These are phyloP conservation scores for Semaprochilodus insignis DNA, from an alignment of 2,797 vertebrate species.

Conservation along the genomic window DNA sequence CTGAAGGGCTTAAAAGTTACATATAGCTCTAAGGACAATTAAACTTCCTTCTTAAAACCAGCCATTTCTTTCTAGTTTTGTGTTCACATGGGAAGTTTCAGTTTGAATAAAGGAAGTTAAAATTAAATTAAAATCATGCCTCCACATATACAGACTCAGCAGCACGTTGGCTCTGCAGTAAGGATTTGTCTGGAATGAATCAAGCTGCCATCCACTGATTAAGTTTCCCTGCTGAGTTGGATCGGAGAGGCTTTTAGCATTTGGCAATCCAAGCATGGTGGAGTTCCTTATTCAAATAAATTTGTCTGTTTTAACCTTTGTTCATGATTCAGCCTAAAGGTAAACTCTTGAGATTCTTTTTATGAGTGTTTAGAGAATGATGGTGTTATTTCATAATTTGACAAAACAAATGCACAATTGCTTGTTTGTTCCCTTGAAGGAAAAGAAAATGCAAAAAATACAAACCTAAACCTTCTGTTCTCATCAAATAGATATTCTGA, in stretches of 20 bases:
- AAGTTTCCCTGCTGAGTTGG: constrained; percentile 2
- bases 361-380: constrained; percentile 1
- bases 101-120: neutral
- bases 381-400: constrained; percentile 4
- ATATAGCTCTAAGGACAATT: neutral
- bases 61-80: neutral
- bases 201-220: constrained; percentile 4
- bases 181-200: constrained; percentile 2
- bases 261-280: constrained; percentile 6
- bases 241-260: constrained; percentile 5
- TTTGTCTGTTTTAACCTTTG: neutral
- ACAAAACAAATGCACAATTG: constrained; percentile 56
- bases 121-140: neutral
- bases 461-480: too few relatives aligned
- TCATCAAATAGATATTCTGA: too few relatives aligned
- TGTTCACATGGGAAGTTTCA: neutral
- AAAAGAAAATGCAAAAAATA: neutral
- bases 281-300: constrained; percentile 30
- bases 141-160: neutral
- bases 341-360: constrained; percentile 9
- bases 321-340: constrained; percentile 19
- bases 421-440: neutral
- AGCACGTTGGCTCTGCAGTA: neutral
- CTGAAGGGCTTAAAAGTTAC: neutral
- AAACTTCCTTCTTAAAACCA: neutral